phyloP scores from a whole-genome alignment of 2,113 vertebrate genomes.

The Gasterosteus nipponicus region DNA sequence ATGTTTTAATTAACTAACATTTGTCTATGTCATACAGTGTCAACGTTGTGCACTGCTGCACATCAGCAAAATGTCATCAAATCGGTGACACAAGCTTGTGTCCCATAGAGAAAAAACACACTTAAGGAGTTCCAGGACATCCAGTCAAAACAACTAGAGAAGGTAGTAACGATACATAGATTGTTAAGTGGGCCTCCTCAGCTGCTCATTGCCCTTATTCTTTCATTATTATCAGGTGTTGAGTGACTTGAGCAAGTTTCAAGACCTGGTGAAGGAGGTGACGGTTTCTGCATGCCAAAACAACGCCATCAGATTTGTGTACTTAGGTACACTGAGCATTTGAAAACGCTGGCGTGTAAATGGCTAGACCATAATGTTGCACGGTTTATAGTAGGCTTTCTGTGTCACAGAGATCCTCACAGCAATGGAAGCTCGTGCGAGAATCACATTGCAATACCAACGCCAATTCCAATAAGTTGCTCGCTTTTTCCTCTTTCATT shows the following conservation, averaged over 20 bases:
- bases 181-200: background rate
- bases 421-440: slow-evolving; percentile 72
- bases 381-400: background rate
- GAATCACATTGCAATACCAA: slow-evolving; percentile 74
- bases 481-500: background rate
- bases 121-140: slow-evolving; percentile 81
- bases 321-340: slow-evolving; percentile 18
- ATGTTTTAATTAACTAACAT: background rate
- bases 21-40: slow-evolving; percentile 69
- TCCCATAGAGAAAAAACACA: slow-evolving; percentile 78
- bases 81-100: slow-evolving; percentile 82
- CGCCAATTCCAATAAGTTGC: slow-evolving; percentile 82
- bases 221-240: slow-evolving; percentile 73
- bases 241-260: slow-evolving; percentile 79
- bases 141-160: slow-evolving; percentile 77
- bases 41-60: slow-evolving; percentile 84
- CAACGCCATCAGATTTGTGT: slow-evolving; percentile 71
- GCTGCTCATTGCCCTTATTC: background rate
- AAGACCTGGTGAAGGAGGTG: slow-evolving; percentile 83
- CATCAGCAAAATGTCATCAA: slow-evolving; percentile 84
- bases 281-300: slow-evolving; percentile 79
- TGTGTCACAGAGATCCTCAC: slow-evolving; percentile 56
- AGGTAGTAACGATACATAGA: slow-evolving; percentile 72
- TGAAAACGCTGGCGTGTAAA: background rate
- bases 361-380: background rate